A percentile compares a stretch with the other conserved stretches of the same genome.
Conservation (phyloP, 2,113 vertebrate genomes). For the Bagarius yarrelli region DNA sequence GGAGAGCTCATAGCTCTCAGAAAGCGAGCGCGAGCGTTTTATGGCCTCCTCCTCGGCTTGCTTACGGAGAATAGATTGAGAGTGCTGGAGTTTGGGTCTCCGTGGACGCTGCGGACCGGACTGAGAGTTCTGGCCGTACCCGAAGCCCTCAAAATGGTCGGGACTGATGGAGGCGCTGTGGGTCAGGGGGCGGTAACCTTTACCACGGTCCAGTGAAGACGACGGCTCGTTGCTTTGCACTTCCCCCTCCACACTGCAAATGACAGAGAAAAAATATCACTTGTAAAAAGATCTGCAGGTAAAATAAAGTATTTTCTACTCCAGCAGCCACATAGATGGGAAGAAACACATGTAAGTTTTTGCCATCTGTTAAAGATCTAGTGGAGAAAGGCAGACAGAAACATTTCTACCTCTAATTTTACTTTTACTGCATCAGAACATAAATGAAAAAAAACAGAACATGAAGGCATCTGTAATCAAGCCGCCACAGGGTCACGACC, state of each 20-base stretch:
- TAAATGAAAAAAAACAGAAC: not conserved
- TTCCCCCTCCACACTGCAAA: slow-evolving; percentile 90
- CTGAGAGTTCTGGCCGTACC: slow-evolving; percentile 78
- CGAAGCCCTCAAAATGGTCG: slow-evolving; percentile 83
- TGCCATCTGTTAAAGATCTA: not conserved
- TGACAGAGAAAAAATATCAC: not conserved
- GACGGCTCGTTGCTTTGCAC: slow-evolving; percentile 83
- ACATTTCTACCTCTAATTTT: not conserved
- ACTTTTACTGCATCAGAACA: not conserved
- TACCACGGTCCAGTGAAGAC: slow-evolving; percentile 83
- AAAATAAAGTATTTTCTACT: not conserved
- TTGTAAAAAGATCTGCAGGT: not conserved
- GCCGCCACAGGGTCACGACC: not conserved
- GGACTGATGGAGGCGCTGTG: slow-evolving; percentile 86
- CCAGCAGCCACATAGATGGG: not conserved
- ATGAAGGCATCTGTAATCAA: not conserved
- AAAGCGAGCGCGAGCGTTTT: slow-evolving; percentile 92
- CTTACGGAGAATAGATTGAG: slow-evolving; percentile 91
- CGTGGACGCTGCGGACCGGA: slow-evolving; percentile 83
- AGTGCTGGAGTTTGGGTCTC: slow-evolving; percentile 92
- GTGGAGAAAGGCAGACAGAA: not conserved
- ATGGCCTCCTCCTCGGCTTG: slow-evolving; percentile 98
- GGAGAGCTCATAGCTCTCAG: slow-evolving; percentile 99
- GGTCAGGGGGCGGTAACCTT: slow-evolving; percentile 79
- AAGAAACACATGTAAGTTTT: not conserved